Percentiles rank a stretch among this genome's conserved stretches.
These are phyloP conservation scores for Euproctis similis DNA, from an alignment of 2,888 invertebrate genomes.

Conservation along the genomic window DNA sequence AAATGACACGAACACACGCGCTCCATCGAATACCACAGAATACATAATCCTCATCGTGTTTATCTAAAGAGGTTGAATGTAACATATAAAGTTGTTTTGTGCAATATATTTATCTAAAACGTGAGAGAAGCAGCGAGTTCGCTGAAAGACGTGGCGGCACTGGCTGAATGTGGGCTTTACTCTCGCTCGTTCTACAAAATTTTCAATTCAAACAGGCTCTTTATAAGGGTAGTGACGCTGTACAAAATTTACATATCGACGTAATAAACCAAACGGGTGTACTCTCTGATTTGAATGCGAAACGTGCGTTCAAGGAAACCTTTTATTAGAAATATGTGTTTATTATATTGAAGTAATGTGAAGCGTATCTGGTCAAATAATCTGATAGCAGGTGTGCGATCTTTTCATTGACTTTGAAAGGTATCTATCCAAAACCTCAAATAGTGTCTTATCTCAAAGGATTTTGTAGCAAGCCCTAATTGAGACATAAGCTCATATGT, in stretches of 20 bases:
- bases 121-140: constrained; percentile 57
- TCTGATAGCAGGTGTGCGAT: no score
- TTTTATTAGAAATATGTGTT: constrained; percentile 27
- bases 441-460: no score
- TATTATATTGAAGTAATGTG: constrained; percentile 1
- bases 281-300: constrained; percentile 68
- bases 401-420: no score
- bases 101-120: constrained; percentile 27
- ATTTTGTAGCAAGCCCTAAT: no score
- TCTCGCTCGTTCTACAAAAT: constrained; percentile 70
- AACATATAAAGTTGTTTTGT: no score
- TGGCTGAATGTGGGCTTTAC: constrained; percentile 58
- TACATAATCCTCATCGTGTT: neutral
- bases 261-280: constrained; percentile 69
- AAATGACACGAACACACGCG: no score
- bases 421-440: no score
- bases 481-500: no score
- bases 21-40: constrained; percentile 15
- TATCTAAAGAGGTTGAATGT: no score
- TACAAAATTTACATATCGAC: constrained; percentile 74
- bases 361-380: no score
- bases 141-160: constrained; percentile 71
- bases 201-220: constrained; percentile 75
- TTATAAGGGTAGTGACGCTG: constrained; percentile 75
- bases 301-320: constrained; percentile 43